Conservation (phyloP, 2,113 vertebrate species). For the Pterocles orientalis region DNA sequence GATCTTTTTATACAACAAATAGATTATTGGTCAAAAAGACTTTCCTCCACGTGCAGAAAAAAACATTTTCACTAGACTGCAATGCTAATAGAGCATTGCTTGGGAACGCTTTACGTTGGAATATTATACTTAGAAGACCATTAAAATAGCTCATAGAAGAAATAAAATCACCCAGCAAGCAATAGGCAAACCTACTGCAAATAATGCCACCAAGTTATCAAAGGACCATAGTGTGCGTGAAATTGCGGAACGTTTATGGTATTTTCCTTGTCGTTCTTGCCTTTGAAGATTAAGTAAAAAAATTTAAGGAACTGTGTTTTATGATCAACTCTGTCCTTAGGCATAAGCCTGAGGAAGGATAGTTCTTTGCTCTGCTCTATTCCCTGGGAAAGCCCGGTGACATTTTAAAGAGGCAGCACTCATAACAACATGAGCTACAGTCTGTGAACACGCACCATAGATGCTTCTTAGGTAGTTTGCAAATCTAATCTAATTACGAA, state of each 20-base stretch:
- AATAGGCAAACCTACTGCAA: not conserved
- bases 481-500: not conserved
- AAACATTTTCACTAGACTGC: not conserved
- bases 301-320: not conserved
- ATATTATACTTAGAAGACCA: not conserved
- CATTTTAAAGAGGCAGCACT: not conserved
- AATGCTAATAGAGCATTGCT: not conserved
- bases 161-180: not conserved
- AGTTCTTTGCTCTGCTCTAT: not conserved
- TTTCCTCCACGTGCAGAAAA: not conserved
- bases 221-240: not conserved
- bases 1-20: not conserved
- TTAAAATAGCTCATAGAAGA: not conserved
- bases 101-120: not conserved
- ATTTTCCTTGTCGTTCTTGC: not conserved
- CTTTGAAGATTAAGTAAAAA: not conserved
- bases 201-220: not conserved
- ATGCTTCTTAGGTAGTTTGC: not conserved
- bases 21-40: not conserved
- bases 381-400: not conserved
- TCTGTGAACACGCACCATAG: rapidly evolving
- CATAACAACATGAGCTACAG: rapidly evolving
- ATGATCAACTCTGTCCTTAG: not conserved
- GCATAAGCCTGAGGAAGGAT: not conserved
- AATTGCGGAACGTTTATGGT: not conserved